Base-by-base conservation (phyloP, 2,113 vertebrate genomes). In the Ailuropoda melanoleuca region DNA sequence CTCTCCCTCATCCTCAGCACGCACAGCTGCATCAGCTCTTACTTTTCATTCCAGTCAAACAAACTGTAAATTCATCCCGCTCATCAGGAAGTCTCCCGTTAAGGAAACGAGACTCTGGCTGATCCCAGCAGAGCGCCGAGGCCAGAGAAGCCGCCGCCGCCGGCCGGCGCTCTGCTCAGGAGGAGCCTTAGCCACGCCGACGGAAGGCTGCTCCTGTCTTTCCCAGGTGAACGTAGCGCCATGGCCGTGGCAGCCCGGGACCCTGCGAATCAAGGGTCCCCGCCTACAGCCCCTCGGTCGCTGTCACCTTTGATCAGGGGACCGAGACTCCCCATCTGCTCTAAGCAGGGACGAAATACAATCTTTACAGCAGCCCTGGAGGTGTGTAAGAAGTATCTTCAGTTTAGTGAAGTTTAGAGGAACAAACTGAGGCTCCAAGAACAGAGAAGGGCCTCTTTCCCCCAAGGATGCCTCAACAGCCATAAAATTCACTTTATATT, bases 1-100 rank as follows among this genome's bases (percentile, higher is more conserved):
- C 84, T 58, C 26, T 29, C 82, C 81, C 26, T 26, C 88, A 4
- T 74, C 26, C 7, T n/a, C 12, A 53, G 10, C 93, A 83, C 0
- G 4, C 85, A 86, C 94, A 98, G 94, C 94, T 97, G 97, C 72
- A 55, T 94, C 90, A 91, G 88, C 88, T 93, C 81, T 93, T 43
- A 80, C 84, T 96, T 96, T 85, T 75, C 55, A 94, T 74, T 53
- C 81, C 3, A 0, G 37, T 77, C 97, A 92, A 90, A 95, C 23
- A 74, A 84, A 86, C 78, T 55, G 46, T 37, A 92, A 88, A 96
- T 48, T 90, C 53, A 82, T 72, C 46, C 19, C 58, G 26, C 75
- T 66, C 93, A 92, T 81, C 87, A 81, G 68, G 46, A 93, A 92
- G 86, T 64, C 56, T 89, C 83, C 53, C 2, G 0, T 64, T 75